phyloP scores from a whole-genome alignment of 2,797 vertebrate genomes.

The Tinamus major region DNA sequence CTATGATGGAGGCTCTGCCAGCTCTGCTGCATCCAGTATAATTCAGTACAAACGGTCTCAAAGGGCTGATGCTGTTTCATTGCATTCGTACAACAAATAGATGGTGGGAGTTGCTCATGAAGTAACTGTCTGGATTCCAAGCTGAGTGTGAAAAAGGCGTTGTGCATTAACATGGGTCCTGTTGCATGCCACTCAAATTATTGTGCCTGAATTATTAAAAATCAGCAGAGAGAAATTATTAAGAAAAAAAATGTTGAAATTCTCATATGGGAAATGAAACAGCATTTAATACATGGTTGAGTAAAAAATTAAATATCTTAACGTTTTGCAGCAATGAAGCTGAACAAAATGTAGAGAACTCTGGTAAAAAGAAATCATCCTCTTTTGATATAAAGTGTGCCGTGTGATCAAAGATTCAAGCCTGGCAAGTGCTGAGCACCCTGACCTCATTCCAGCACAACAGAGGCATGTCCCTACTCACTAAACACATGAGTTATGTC shows the following conservation, averaged over 20 bases:
- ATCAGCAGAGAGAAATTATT: not conserved
- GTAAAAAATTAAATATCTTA: not conserved
- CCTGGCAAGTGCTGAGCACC: constrained; percentile 16
- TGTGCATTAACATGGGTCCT: not conserved
- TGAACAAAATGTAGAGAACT: not conserved
- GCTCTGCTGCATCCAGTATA: not conserved
- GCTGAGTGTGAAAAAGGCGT: not conserved
- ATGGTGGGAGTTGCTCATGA: not conserved
- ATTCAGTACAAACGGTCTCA: not conserved
- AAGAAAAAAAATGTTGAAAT: not conserved
- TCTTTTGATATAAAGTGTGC: not conserved
- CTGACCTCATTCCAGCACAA: not conserved
- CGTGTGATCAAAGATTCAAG: constrained; percentile 7
- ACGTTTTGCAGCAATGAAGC: not conserved
- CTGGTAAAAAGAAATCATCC: not conserved
- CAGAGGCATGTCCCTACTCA: constrained; percentile 13
- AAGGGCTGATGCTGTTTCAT: not conserved
- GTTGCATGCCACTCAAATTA: not conserved
- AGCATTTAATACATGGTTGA: not conserved
- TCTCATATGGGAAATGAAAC: not conserved
- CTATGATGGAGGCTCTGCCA: constrained; percentile 8
- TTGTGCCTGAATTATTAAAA: constrained; percentile 19
- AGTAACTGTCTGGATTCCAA: not conserved
- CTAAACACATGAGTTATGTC: constrained; percentile 36
- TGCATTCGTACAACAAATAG: not conserved